Percentiles rank a stretch among this genome's conserved stretches.
Evolutionary conservation across 2,797 vertebrate genomes (phyloP).

Genomic region (Triplophysa yarkandensis): DNA sequence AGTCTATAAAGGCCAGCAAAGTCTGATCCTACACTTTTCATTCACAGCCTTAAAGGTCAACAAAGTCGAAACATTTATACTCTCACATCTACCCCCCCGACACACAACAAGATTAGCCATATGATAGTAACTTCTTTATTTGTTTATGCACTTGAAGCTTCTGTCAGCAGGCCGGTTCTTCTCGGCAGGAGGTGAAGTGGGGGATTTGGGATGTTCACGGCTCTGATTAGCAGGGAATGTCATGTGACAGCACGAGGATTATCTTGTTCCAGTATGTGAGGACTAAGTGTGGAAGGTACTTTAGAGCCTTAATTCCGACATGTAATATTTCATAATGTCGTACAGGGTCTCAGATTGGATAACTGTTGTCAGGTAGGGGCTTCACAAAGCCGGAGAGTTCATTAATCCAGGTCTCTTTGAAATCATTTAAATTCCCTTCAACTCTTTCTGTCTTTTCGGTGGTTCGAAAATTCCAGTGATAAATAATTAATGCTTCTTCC

Average conservation of each 20-base stretch:
- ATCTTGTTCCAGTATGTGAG: constrained; percentile 76
- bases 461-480: constrained; percentile 42
- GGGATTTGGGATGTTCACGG: constrained; percentile 48
- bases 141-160: constrained; percentile 43
- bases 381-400: constrained; percentile 76
- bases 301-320: constrained; percentile 77
- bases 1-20: constrained; percentile 43
- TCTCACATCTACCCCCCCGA: constrained; percentile 5
- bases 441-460: constrained; percentile 46
- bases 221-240: constrained; percentile 78
- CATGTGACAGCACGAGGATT: constrained; percentile 74
- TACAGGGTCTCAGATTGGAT: constrained; percentile 66
- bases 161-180: constrained; percentile 43
- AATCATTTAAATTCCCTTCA: constrained; percentile 61
- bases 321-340: constrained; percentile 82
- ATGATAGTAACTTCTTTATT: constrained; percentile 44
- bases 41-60: constrained; percentile 53
- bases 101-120: neutral
- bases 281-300: constrained; percentile 77
- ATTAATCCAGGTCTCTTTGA: constrained; percentile 71
- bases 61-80: constrained; percentile 31
- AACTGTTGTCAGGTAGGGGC: constrained; percentile 75
- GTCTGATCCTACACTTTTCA: constrained; percentile 49
- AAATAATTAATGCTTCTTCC: constrained; percentile 52
- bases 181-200: constrained; percentile 25